phyloP scores from a whole-genome alignment of 2,888 invertebrate genomes.

The Nemotelus pantherinus region DNA sequence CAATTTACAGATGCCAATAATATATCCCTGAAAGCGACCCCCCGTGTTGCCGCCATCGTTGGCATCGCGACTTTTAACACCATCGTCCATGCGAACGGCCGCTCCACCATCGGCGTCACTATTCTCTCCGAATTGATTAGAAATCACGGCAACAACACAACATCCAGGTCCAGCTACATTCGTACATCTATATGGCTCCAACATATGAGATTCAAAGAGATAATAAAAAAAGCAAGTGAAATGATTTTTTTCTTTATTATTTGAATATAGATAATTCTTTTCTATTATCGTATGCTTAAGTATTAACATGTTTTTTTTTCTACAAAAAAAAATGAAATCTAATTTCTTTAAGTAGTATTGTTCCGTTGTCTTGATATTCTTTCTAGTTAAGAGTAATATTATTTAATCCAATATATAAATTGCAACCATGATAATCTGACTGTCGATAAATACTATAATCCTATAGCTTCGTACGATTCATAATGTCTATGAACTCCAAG shows the following conservation, averaged over 20 bases:
- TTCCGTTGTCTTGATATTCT: neutral
- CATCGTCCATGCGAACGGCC: neutral
- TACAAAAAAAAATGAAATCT: conserved; percentile 12
- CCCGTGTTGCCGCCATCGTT: conserved; percentile 28
- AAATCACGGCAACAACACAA: conserved; percentile 30
- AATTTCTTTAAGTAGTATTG: conserved; percentile 19
- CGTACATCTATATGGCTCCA: conserved; percentile 1
- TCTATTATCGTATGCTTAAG: conserved; percentile 21
- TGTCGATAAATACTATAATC: too few species aligned
- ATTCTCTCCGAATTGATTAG: conserved; percentile 6
- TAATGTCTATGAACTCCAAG: too few species aligned
- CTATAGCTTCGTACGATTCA: too few species aligned
- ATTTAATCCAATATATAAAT: too few species aligned
- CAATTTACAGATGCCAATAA: conserved; percentile 61
- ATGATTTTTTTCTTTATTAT: conserved; percentile 45
- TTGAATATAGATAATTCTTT: neutral
- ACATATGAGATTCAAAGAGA: conserved; percentile 43
- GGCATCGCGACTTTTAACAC: conserved; percentile 19
- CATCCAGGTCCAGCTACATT: neutral
- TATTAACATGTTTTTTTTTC: neutral
- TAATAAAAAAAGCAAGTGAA: conserved; percentile 53
- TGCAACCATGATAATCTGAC: too few species aligned
- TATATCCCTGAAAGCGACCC: conserved; percentile 58
- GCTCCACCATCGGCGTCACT: neutral
- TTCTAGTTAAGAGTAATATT: too few species aligned